Base-by-base conservation (phyloP, 2,888 invertebrate species). In the Parnassius glacialis region DNA sequence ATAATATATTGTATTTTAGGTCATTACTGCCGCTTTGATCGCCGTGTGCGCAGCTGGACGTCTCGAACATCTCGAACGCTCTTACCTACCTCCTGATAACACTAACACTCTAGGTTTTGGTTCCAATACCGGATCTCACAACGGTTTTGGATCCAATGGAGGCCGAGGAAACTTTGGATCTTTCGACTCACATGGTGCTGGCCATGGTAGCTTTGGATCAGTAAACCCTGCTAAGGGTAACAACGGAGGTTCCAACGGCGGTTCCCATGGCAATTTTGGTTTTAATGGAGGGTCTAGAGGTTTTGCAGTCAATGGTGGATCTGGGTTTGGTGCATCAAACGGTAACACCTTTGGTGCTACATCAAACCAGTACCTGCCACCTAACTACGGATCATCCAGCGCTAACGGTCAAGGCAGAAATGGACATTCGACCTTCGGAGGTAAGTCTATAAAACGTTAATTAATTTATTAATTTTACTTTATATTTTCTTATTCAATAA, bases 291-390 rank as follows among this genome's bases (percentile, higher is more conserved):
- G 74, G 42, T 70, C 71, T 11, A 58, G 67, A 45, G 69, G 70
- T 10, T 68, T 70, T 12, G 72, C 71, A 42, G 66, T 73, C 0
- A 69, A 69, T 20, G 71, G 75, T 2, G 70, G 69, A 41, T 71
- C 70, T 64, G 65, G 64, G 51, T 66, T 52, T 64, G 52, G 50
- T 69, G 64, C 66, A 13, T 54, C 64, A n/a, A 65, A 67, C 57
- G 72, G 72, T 1, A 59, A 65, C 1, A 67, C 74, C 10, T 79
- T 81, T 65, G 70, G 71, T 25, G 80, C 78, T n/a, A 80, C 84
- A 20, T 83, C 82, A 54, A 90, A 87, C 75, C 87, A 89, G 64
- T 91, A 91, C 71, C 72, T 91, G 44, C 88, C 90, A 25, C 90
- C 90, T 67, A 65, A 83, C 65, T 84, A 83, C 3, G 85, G 81